Percentiles rank a stretch among this genome's conserved stretches.
phyloP scores from a whole-genome alignment of 2,113 vertebrate species.

The Xenopus laevis region DNA sequence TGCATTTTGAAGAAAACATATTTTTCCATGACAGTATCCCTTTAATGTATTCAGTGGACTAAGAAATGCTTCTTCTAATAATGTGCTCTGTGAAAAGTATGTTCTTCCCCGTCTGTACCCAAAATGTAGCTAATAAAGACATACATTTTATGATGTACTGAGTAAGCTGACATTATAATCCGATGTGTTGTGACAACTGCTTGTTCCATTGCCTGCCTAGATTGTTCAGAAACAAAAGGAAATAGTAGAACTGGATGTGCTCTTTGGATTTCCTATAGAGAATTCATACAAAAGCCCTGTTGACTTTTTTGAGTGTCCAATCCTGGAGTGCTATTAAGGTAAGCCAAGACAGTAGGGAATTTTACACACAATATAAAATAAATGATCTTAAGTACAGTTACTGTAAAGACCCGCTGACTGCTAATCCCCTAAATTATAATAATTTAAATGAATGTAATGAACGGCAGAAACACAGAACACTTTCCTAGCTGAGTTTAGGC shows the following conservation, averaged over 20 bases:
- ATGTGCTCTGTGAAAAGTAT: too few relatives aligned
- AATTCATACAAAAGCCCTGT: conserved; percentile 64
- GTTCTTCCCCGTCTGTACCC: too few relatives aligned
- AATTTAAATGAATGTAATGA: too few relatives aligned
- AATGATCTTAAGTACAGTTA: too few relatives aligned
- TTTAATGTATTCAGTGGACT: too few relatives aligned
- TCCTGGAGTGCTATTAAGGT: conserved; percentile 79
- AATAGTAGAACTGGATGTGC: conserved; percentile 72
- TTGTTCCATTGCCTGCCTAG: conserved; percentile 54
- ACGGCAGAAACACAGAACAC: too few relatives aligned
- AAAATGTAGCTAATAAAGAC: not conserved
- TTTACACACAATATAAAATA: too few relatives aligned
- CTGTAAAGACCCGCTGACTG: too few relatives aligned
- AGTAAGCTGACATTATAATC: not conserved
- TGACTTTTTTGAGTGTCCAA: conserved; percentile 71
- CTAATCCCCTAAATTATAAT: too few relatives aligned
- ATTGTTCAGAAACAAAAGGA: conserved; percentile 71
- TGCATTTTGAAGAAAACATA: too few relatives aligned
- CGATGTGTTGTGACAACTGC: not conserved
- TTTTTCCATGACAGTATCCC: too few relatives aligned
- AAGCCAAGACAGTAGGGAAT: not conserved
- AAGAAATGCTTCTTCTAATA: too few relatives aligned
- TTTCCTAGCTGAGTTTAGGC: not conserved
- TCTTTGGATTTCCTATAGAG: conserved; percentile 70
- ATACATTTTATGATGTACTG: not conserved